A percentile compares a stretch with the other conserved stretches of the same genome.
phyloP scores from a whole-genome alignment of 2,113 vertebrate species.

The Sus scrofa region T2T-Sscrofa CM000819.6:125770001-125770500 shows the following conservation, averaged over 20 bases:
- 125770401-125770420: not conserved
- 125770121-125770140: not conserved
- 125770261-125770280: not conserved
- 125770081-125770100: slow-evolving; percentile 26
- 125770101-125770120: not conserved
- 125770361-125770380: not conserved
- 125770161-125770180: not conserved
- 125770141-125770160: not conserved
- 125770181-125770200: not conserved
- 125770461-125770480: slow-evolving; percentile 3
- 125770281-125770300: not conserved
- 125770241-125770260: not conserved
- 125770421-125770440: not conserved
- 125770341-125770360: slow-evolving; percentile 34
- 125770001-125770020: slow-evolving; percentile 27
- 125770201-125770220: not conserved
- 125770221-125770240: not conserved
- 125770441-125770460: not conserved
- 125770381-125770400: not conserved
- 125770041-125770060: slow-evolving; percentile 20
- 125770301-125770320: slow-evolving; percentile 38
- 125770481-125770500: no score
- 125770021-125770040: not conserved
- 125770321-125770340: not conserved
- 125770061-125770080: not conserved